Evolutionary conservation across 1,140 invertebrate genomes (phyloP), one percentile per base, ranked within the genome.

Genomic region (Campoletis sonorensis): DNA sequence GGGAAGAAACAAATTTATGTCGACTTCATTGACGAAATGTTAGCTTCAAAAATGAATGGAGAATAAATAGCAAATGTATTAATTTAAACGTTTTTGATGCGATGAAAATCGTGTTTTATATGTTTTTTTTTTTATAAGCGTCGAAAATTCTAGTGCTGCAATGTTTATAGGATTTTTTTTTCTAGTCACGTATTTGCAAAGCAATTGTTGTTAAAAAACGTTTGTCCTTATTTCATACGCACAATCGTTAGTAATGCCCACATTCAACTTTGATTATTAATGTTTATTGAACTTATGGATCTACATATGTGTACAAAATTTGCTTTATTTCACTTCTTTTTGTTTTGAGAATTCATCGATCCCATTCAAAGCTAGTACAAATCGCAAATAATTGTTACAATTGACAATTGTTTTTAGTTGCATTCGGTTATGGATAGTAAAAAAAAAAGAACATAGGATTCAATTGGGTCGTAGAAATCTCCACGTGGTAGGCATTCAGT

Each of bases 1-100:
- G 95, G 96, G 15, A 94, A 90, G 79, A 91, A 91, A 85, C 40
- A 87, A 58, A 87, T 90, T 79, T 92, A 90, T 73, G 83, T 80
- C 72, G 85, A 91, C 68, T 92, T 92, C 85, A 81, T 92, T 30
- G 79, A 83, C 67, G 84, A 89, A 82, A 90, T 90, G 85, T 76
- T 86, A 30, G 45, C 40, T 82, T 61, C 54, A 30, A 80, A 79
- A 51, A 45, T 18, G 26, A 61, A 15, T 70, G 76, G 68, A 64
- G 16, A 73, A 76, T 40, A 49, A 77, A 64, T 40, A 54, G 72
- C n/a, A 73, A 61, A 80, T 80, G 61, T 10, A 78, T 26, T 7
- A 67, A 27, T 67, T 61, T 40, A 64, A 64, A 37, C 4, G 4
- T 30, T 13, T 30, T 27, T 10, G 51, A 77, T 64, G 75, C 27